phyloP scores from a whole-genome alignment of 2,888 invertebrate species.

The Formica aserva region DNA sequence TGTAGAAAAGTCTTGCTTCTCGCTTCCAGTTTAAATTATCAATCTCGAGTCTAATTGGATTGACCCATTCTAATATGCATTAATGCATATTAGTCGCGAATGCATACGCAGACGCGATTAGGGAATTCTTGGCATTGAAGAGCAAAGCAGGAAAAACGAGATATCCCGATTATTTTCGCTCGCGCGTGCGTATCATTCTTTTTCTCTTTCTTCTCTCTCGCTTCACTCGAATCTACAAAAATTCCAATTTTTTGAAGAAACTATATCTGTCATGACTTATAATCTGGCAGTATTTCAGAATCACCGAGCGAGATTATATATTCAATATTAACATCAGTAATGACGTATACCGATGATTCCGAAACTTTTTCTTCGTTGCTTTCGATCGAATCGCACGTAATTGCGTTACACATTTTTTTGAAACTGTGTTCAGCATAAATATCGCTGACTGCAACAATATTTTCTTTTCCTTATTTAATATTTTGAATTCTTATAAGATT shows the following conservation, averaged over 20 bases:
- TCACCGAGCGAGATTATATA: constrained; percentile 12
- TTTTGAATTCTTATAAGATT: neutral
- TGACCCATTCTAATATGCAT: neutral
- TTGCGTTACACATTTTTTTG: constrained; percentile 1
- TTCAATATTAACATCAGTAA: constrained; percentile 11
- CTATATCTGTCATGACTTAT: constrained; percentile 13
- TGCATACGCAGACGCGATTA: constrained; percentile 16
- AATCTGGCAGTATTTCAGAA: constrained; percentile 26
- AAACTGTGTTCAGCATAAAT: neutral
- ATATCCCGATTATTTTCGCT: constrained; percentile 57
- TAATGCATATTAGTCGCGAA: too few relatives aligned
- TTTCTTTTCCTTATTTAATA: neutral
- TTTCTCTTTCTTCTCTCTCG: neutral
- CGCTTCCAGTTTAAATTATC: constrained; percentile 12
- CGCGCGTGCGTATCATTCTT: constrained; percentile 12
- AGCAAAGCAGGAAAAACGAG: constrained; percentile 57
- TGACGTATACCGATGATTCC: constrained; percentile 19
- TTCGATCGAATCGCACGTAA: neutral
- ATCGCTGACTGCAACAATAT: neutral
- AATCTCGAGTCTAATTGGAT: neutral
- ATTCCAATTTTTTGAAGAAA: neutral
- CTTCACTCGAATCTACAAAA: neutral
- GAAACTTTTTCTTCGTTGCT: neutral
- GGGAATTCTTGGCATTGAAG: constrained; percentile 64
- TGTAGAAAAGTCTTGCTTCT: neutral